These are phyloP conservation scores for Planococcus citri DNA, from an alignment of 1,140 invertebrate genomes.

Conservation along the genomic window DNA sequence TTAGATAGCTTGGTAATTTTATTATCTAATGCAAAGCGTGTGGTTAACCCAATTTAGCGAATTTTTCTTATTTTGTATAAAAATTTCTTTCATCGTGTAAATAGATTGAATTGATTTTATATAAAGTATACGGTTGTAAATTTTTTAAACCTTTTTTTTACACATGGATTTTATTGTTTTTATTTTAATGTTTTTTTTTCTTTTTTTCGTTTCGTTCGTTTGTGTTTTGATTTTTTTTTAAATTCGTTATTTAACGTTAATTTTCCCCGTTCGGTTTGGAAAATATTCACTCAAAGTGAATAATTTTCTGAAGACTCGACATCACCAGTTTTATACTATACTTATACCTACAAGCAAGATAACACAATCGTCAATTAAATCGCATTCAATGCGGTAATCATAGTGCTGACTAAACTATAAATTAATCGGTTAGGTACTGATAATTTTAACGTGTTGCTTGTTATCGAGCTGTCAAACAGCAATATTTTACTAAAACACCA, in stretches of 20 bases:
- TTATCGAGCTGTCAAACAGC: too few species aligned
- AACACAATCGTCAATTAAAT: slow-evolving; percentile 4
- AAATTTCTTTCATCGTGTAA: not conserved
- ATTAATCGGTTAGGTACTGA: too few species aligned
- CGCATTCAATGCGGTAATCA: not conserved
- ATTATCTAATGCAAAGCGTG: not conserved
- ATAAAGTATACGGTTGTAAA: not conserved
- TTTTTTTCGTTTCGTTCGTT: not conserved
- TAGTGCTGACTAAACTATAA: not conserved
- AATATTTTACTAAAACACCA: too few species aligned
- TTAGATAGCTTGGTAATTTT: slow-evolving; percentile 3
- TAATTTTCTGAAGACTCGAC: not conserved
- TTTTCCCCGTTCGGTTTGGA: not conserved
- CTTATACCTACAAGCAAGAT: not conserved
- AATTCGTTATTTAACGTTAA: not conserved
- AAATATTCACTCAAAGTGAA: not conserved
- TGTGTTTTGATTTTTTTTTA: not conserved
- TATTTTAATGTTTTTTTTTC: not conserved
- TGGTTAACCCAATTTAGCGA: not conserved
- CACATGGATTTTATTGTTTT: not conserved
- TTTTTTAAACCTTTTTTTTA: slow-evolving; percentile 1
- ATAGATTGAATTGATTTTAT: not conserved
- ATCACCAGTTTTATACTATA: slow-evolving; percentile 1
- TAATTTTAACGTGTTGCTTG: too few species aligned
- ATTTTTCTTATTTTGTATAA: not conserved